Conservation (phyloP, 2,888 invertebrate genomes). For the Rhingia campestris region DNA sequence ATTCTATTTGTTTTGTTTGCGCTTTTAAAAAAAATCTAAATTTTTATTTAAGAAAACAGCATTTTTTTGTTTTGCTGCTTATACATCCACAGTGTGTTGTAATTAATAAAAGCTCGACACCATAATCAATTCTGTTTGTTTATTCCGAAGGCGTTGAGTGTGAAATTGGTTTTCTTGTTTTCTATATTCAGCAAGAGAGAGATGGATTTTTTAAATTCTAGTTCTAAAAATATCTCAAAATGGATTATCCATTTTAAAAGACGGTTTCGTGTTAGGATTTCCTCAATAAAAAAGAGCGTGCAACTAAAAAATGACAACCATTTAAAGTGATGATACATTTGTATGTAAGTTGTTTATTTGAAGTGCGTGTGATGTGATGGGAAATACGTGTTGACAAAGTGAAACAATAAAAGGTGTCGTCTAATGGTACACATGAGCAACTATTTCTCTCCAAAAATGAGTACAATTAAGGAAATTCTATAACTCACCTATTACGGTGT, state of each 20-base stretch:
- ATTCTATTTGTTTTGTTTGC: slow-evolving; percentile 31
- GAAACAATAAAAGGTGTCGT: too few relatives aligned
- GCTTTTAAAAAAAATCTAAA: slow-evolving; percentile 8
- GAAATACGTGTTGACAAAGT: too few relatives aligned
- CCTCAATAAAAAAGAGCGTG: background rate
- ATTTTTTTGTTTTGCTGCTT: background rate
- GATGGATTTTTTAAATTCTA: slow-evolving; percentile 16
- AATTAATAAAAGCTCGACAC: slow-evolving; percentile 17
- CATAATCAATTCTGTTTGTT: slow-evolving; percentile 20
- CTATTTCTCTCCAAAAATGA: too few relatives aligned
- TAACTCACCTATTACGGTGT: too few relatives aligned
- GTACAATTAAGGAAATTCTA: too few relatives aligned
- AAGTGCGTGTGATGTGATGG: background rate
- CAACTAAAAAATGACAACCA: slow-evolving; percentile 1
- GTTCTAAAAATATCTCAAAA: slow-evolving; percentile 11
- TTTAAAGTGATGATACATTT: slow-evolving; percentile 9
- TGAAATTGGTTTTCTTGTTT: slow-evolving; percentile 13
- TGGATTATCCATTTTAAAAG: slow-evolving; percentile 1
- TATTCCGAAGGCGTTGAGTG: slow-evolving; percentile 17
- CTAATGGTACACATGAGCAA: too few relatives aligned
- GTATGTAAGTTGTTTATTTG: background rate
- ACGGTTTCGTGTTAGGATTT: background rate
- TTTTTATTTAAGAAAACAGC: slow-evolving; percentile 11
- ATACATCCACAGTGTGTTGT: background rate
- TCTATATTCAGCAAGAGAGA: slow-evolving; percentile 19